Base-by-base conservation (phyloP, 2,797 vertebrate species). In the Rhinella marina region DNA sequence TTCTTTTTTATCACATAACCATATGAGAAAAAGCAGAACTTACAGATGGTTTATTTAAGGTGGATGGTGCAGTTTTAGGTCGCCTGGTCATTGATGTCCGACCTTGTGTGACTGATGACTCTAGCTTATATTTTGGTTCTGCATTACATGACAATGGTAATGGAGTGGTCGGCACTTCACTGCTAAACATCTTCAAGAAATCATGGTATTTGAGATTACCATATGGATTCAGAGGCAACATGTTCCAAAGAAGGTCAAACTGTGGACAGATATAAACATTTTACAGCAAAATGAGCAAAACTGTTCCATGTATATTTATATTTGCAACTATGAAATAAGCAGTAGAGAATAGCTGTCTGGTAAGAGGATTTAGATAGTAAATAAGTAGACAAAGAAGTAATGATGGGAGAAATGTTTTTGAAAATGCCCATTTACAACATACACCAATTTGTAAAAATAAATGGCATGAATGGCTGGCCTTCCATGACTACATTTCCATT, bases 191-290 rank as follows among this genome's bases (percentile, higher is more conserved):
- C 90, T 90, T 94, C 86, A 96, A 91, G 87, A 95, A 94, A 48
- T 95, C 92, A 27, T 78, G 90, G 90, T 93, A 93, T 72, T 93
- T 91, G 88, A 96, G 89, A 70, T 81, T 88, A 11, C 93, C 94
- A 66, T 90, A 90, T 27, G 91, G 10, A 0, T 91, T 92, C 50
- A 93, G 86, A 0, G 95, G 93, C 83, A 94, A 91, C 23, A 88
- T 87, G 32, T 86, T 92, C 95, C 95, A 96, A 84, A 96, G 94
- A 87, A 92, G 92, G 89, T 95, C 93, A 90, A 95, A 95, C 94
- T 96, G 91, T 84, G 1, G 23, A 87, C 52, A 90, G 82, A 83
- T 66, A 14, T 6, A 25, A 32, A 77, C 17, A 73, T 19, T 29
- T 3, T 29, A 29, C 8, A 13, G 3, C 21, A 10, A 68, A 68